Evolutionary conservation across 2,113 vertebrate species (phyloP).

Genomic region (Onychostruthus taczanowskii): DNA sequence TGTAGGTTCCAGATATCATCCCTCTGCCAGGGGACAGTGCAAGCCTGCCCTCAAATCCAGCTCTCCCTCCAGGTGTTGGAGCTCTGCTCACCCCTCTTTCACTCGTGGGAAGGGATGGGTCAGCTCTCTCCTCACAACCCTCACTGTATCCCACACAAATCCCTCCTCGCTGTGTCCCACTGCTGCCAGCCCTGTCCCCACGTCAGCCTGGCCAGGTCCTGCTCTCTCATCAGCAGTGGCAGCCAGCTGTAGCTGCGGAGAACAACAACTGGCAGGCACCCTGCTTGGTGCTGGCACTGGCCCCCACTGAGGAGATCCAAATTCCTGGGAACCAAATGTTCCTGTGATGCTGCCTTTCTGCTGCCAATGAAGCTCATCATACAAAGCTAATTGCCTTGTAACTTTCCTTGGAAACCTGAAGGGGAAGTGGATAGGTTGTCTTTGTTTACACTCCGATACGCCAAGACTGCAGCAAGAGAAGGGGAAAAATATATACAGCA

Average conservation of each 20-base stretch:
- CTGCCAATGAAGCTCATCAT: constrained; percentile 76
- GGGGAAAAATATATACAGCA: background rate
- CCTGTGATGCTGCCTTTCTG: constrained; percentile 74
- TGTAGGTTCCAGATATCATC: background rate
- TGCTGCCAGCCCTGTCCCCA: constrained; percentile 8
- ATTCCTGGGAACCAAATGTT: constrained; percentile 80
- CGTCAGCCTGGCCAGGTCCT: constrained; percentile 42
- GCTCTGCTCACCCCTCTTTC: background rate
- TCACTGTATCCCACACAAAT: too few relatives aligned
- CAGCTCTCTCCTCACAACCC: background rate
- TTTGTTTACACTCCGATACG: constrained; percentile 39
- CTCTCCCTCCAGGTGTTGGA: background rate
- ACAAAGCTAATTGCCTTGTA: constrained; percentile 77
- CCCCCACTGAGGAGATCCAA: constrained; percentile 63
- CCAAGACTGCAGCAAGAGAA: background rate
- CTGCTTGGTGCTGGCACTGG: constrained; percentile 72
- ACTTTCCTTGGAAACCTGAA: constrained; percentile 75
- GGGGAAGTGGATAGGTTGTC: constrained; percentile 66
- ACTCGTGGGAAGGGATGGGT: background rate
- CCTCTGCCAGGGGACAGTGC: background rate
- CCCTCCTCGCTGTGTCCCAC: background rate
- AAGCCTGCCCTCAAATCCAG: background rate
- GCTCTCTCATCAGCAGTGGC: constrained; percentile 57
- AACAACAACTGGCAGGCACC: constrained; percentile 73
- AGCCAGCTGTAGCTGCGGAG: constrained; percentile 73